phyloP scores from a whole-genome alignment of 2,113 vertebrate genomes.

The Ovis canadensis region DNA sequence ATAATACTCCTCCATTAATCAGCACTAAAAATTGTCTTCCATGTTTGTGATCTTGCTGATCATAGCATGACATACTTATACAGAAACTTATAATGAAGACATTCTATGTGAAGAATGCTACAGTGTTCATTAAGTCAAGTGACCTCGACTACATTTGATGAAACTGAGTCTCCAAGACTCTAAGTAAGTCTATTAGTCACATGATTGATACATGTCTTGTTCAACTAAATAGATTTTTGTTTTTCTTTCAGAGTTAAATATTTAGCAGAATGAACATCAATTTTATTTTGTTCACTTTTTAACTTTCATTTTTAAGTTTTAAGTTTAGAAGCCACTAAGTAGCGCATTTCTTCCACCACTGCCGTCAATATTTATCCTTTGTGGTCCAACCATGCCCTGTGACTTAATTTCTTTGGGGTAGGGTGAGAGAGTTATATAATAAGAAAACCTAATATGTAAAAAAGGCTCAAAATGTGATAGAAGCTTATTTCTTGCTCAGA shows the following conservation, averaged over 20 bases:
- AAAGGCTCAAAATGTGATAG: neutral
- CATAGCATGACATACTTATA: accelerated
- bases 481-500: neutral
- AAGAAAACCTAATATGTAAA: neutral
- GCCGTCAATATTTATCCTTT: neutral
- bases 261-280: neutral
- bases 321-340: neutral
- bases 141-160: neutral
- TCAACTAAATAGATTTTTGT: neutral
- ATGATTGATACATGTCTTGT: neutral
- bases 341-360: accelerated
- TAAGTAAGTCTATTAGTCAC: neutral
- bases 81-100: neutral
- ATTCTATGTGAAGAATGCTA: neutral
- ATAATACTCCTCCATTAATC: too few relatives aligned
- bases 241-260: neutral
- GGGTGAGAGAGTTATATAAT: neutral
- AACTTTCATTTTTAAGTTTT: neutral
- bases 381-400: neutral
- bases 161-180: neutral
- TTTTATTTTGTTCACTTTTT: neutral
- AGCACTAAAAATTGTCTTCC: neutral
- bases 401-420: neutral
- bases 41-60: neutral
- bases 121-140: neutral